Base-by-base conservation (phyloP, 2,888 invertebrate species). In the Carpatolechia fugitivella region DNA sequence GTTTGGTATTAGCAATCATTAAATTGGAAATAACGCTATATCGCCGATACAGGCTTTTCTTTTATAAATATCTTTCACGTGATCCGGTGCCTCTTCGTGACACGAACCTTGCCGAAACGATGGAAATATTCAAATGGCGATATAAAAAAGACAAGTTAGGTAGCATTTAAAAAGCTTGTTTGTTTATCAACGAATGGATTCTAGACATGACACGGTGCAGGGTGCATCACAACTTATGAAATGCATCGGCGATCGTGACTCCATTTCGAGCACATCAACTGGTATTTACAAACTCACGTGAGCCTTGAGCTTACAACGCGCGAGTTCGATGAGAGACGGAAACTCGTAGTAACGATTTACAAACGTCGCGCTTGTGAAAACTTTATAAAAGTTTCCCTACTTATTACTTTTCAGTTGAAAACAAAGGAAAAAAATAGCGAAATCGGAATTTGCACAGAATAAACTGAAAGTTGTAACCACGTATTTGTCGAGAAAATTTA, bases 101-200 rank as follows among this genome's bases (percentile, higher is more conserved):
- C 90, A 88, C 85, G 89, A 85, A 87, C 86, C 82, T 76, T 68
- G 75, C 79, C 69, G 78, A 80, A 85, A 85, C 88, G 87, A 86
- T 86, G 80, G 80, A 80, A 89, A 89, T 90, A 90, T 90, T 88
- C 90, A 89, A 90, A 90, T 89, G 81, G 84, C 84, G 84, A 82
- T 88, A 88, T 89, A 89, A 89, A 90, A 88, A 89, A 88, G 85
- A 88, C 87, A 89, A 89, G 88, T 89, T 88, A 85, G 85, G 85
- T 85, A 89, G 87, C 90, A 87, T 90, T 90, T 90, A 90, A 90
- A 90, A 90, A 88, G 83, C 85, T 87, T 90, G 89, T 90, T 89
- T 90, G 85, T 82, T 82, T 78, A 82, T 79, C 86, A 83, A 85
- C 83, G 88, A 88, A 90, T 89, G 82, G 88, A 76, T 81, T 77